A percentile compares a stretch with the other conserved stretches of the same genome.
Evolutionary conservation across 2,113 vertebrate species (phyloP).

Genomic region (Sprattus sprattus): DNA sequence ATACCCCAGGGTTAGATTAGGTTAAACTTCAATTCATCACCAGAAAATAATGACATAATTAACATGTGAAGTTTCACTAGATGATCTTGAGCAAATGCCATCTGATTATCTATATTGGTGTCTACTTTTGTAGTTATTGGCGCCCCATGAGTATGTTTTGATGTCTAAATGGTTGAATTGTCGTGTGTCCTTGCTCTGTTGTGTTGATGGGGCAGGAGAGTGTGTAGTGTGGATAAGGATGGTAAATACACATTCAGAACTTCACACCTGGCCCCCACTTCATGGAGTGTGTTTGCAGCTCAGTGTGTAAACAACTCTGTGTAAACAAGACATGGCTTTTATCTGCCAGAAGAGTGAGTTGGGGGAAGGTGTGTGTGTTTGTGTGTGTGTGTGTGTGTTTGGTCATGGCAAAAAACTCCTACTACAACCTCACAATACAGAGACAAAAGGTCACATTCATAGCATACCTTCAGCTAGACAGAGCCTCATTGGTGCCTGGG

Average conservation of each 20-base stretch:
- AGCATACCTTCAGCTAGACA: constrained; percentile 37
- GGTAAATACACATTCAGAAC: constrained; percentile 15
- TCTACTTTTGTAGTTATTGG: not conserved
- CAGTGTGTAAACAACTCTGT: constrained; percentile 25
- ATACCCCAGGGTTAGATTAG: not conserved
- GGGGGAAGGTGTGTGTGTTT: not conserved
- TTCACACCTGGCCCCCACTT: constrained; percentile 18
- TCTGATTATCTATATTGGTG: not conserved
- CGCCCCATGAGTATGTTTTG: not conserved
- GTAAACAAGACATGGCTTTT: constrained; percentile 19
- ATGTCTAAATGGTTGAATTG: not conserved
- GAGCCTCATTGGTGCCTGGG: constrained; percentile 26
- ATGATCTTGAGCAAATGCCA: not conserved
- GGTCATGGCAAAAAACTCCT: constrained; percentile 15
- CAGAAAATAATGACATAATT: not conserved
- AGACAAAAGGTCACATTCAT: constrained; percentile 49
- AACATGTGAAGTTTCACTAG: not conserved
- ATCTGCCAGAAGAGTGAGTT: not conserved
- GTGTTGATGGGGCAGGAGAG: not conserved
- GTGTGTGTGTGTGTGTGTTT: not conserved
- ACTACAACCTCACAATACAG: constrained; percentile 1
- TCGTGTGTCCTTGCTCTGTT: not conserved
- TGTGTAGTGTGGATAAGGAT: not conserved
- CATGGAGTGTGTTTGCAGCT: constrained; percentile 23
- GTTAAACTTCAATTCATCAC: not conserved